phyloP scores from a whole-genome alignment of 2,113 vertebrate species.

The Lonchura striata region DNA sequence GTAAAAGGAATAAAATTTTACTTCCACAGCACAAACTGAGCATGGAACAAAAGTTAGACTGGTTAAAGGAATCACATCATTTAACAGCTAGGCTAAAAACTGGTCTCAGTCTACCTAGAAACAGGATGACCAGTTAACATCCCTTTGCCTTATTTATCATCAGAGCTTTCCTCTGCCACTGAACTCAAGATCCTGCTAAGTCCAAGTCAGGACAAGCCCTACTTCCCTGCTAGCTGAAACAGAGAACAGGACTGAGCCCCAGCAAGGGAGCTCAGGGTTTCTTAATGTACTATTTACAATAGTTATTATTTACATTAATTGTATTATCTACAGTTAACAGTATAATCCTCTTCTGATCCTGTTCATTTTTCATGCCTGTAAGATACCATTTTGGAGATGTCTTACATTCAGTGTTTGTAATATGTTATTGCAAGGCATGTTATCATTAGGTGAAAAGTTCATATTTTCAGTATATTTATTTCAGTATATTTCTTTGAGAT shows the following conservation, averaged over 20 bases:
- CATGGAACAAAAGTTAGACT: not conserved
- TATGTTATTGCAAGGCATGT: not conserved
- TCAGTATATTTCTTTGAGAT: not conserved
- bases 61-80: not conserved
- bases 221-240: not conserved
- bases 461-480: not conserved
- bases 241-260: not conserved
- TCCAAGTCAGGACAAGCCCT: not conserved
- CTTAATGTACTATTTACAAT: not conserved
- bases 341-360: not conserved
- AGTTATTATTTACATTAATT: not conserved
- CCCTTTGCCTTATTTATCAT: not conserved
- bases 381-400: not conserved
- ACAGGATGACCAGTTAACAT: not conserved
- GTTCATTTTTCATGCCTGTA: not conserved
- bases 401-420: not conserved
- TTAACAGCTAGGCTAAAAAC: not conserved
- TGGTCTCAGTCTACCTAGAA: not conserved
- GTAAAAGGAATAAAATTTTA: not conserved
- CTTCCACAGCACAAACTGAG: not conserved
- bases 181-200: not conserved
- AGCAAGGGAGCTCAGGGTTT: not conserved
- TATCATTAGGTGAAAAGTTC: not conserved
- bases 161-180: not conserved
- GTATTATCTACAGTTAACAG: not conserved